These are phyloP conservation scores for Brachyalestes nurse DNA, from an alignment of 2,797 vertebrate species.

Conservation along the genomic window DNA sequence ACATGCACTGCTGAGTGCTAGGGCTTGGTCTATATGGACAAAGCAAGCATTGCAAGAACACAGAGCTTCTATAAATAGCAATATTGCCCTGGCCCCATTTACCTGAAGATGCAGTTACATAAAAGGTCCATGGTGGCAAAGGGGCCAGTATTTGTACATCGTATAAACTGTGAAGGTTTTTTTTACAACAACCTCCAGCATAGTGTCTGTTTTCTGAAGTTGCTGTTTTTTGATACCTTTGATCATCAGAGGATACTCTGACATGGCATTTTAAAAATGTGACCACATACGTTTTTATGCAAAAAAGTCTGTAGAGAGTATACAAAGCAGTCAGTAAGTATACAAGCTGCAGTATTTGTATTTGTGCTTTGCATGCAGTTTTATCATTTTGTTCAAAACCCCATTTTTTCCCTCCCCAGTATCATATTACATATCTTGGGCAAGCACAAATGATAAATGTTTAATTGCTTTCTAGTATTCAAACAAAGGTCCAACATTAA, in stretches of 20 bases:
- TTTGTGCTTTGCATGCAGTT: slow-evolving; percentile 5
- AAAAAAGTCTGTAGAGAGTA: neutral
- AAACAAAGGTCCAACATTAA: neutral
- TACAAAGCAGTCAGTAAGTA: neutral
- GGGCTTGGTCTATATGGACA: slow-evolving; percentile 2
- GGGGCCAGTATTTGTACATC: slow-evolving; percentile 8
- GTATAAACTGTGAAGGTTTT: slow-evolving; percentile 21
- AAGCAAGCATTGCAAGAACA: neutral
- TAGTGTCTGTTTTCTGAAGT: slow-evolving; percentile 20
- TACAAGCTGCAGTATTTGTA: slow-evolving; percentile 10
- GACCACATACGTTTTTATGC: neutral
- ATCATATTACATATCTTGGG: neutral
- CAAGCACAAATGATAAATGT: neutral
- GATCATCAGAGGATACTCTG: neutral
- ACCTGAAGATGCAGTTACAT: neutral
- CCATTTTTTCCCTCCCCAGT: neutral
- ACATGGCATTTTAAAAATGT: neutral
- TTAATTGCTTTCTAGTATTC: neutral
- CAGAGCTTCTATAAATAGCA: neutral
- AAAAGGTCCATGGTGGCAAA: slow-evolving; percentile 2
- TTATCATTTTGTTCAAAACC: neutral
- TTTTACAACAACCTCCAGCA: slow-evolving; percentile 22
- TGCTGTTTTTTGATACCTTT: slow-evolving; percentile 9
- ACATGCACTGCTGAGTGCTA: slow-evolving; percentile 1
- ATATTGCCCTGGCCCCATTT: neutral